Evolutionary conservation across 2,797 vertebrate species (phyloP).

Genomic region (Pipistrellus kuhlii): DNA sequence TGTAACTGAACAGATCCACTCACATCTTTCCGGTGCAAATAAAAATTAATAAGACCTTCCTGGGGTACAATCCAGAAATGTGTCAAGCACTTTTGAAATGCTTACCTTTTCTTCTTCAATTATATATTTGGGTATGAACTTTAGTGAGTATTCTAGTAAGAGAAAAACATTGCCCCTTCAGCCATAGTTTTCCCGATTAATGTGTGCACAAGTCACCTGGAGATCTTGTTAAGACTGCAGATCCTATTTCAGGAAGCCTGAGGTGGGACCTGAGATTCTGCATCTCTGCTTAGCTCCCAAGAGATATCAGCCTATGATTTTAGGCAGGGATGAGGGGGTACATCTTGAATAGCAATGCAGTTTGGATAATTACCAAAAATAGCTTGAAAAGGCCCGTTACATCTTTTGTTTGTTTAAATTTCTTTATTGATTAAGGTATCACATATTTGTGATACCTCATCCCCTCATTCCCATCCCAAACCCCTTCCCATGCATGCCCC

Average conservation of each 20-base stretch:
- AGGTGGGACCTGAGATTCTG: neutral
- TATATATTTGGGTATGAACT: neutral
- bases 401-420: neutral
- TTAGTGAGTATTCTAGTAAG: conserved; percentile 9
- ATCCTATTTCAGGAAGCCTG: neutral
- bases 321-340: neutral
- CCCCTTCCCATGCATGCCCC: no score
- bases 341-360: neutral
- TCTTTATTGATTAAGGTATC: no score
- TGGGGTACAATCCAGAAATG: neutral
- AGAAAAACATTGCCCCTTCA: neutral
- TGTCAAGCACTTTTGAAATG: conserved; percentile 23
- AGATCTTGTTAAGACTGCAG: neutral
- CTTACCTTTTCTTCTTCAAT: neutral
- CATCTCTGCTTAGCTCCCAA: neutral
- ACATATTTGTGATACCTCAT: no score
- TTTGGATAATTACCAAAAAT: neutral
- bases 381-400: neutral
- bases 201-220: neutral
- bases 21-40: neutral
- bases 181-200: neutral
- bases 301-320: neutral
- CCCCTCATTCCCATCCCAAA: no score
- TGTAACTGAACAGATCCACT: neutral
- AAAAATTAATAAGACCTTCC: neutral